Evolutionary conservation across 2,113 vertebrate genomes (phyloP), one percentile per base, ranked within the genome.

Genomic region (Megatriorchis doriae): DNA sequence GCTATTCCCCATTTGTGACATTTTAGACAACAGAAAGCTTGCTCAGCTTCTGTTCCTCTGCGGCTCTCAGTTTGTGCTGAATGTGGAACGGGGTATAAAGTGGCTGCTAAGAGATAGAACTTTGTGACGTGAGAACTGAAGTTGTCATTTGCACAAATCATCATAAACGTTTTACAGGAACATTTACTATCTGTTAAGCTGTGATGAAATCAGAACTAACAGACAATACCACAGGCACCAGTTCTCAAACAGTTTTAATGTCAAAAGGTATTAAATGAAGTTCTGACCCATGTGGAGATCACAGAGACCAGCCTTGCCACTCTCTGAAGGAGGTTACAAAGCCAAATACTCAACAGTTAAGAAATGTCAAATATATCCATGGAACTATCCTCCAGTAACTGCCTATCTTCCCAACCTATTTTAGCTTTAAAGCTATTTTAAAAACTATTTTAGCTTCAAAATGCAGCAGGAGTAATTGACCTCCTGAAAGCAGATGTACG

Each of bases 221-320:
- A 94, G 83, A 63, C 88, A 94, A 63, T 83, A 86, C 59, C 86
- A 92, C 72, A 71, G 88, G 88, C 90, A 93, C 74, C 78, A 58
- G 70, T 48, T 89, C 73, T 71, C 92, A 70, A 83, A 53, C 58
- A 52, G 88, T 71, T 93, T 62, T 84, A 45, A 91, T 61, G 89
- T 86, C 91, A 93, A 87, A 92, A 96, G 52, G 83, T 81, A 86
- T 94, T 89, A 93, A 91, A 85, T 63, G 79, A 96, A 95, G 75
- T 80, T 75, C 50, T 92, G 75, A 89, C 80, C 92, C 86, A 67
- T 11, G 73, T 75, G 86, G 86, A 93, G 68, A 88, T 74, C 85
- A 77, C 19, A 66, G 67, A 90, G 55, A 85, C 32, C 71, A 55
- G 48, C 27, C 52, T 38, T 78, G 74, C 65, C 65, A 31, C 61